Percentiles rank a stretch among this genome's conserved stretches.
phyloP scores from a whole-genome alignment of 2,797 vertebrate species.

The Danio tinwini region DNA sequence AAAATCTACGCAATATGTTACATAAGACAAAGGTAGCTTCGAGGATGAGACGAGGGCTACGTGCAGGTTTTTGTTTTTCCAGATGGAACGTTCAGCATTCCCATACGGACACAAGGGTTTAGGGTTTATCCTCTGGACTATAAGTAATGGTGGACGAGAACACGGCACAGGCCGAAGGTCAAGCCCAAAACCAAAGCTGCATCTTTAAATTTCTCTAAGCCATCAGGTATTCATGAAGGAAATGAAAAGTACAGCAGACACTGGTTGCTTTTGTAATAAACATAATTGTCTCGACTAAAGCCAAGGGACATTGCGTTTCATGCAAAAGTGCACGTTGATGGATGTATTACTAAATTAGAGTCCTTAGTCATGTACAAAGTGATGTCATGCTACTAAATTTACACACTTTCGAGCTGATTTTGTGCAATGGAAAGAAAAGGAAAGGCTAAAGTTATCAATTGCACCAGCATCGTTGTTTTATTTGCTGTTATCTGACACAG shows the following conservation, averaged over 20 bases:
- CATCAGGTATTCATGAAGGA: slow-evolving; percentile 38
- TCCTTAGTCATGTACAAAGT: slow-evolving; percentile 5
- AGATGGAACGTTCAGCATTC: slow-evolving; percentile 9
- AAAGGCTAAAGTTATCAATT: not conserved
- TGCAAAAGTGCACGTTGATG: slow-evolving; percentile 21
- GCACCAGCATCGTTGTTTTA: not conserved
- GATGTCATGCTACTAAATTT: slow-evolving; percentile 15
- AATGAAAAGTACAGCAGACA: slow-evolving; percentile 44
- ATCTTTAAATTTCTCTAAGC: slow-evolving; percentile 36
- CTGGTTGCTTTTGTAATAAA: slow-evolving; percentile 43
- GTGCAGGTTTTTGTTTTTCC: not conserved
- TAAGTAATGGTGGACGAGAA: slow-evolving; percentile 30
- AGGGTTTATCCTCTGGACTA: slow-evolving; percentile 9
- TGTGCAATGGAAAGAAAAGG: not conserved
- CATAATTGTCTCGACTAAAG: slow-evolving; percentile 23
- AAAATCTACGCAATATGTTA: slow-evolving; percentile 18
- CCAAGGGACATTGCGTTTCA: slow-evolving; percentile 29
- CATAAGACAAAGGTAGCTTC: slow-evolving; percentile 8
- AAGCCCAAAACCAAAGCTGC: slow-evolving; percentile 4
- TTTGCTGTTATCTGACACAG: not conserved
- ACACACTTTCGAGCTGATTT: not conserved
- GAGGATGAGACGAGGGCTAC: not conserved
- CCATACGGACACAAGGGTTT: not conserved
- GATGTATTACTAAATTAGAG: slow-evolving; percentile 13
- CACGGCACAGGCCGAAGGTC: not conserved